These are phyloP conservation scores for Ceyx cyanopectus DNA, from an alignment of 2,113 vertebrate species.

Conservation along the genomic window DNA sequence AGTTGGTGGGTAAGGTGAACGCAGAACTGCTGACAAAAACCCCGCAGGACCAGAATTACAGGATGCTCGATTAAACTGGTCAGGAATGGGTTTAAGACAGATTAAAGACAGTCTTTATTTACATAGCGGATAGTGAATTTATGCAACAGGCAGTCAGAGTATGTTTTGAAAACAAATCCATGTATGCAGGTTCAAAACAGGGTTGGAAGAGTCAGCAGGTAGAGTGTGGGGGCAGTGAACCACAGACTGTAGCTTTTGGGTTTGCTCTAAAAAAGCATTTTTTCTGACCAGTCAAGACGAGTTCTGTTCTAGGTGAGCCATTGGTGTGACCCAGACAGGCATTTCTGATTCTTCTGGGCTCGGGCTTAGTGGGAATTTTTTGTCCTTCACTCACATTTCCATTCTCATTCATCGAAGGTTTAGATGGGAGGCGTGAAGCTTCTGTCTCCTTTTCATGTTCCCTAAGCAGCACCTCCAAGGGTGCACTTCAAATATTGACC, in stretches of 20 bases:
- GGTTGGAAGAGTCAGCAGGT: background rate
- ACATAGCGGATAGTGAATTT: constrained; percentile 18
- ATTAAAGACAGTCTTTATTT: constrained; percentile 48
- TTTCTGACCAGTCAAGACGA: background rate
- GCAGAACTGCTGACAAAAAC: background rate
- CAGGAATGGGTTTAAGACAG: constrained; percentile 27
- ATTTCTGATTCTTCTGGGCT: background rate
- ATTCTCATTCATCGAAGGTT: background rate
- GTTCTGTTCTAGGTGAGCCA: background rate
- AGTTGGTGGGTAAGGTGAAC: background rate
- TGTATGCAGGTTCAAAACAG: constrained; percentile 9
- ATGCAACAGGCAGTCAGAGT: constrained; percentile 23
- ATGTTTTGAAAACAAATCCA: constrained; percentile 38
- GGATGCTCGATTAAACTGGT: constrained; percentile 27
- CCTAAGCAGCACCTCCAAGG: background rate
- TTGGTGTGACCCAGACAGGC: background rate
- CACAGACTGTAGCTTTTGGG: background rate
- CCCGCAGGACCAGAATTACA: background rate
- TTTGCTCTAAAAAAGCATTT: background rate
- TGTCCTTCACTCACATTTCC: background rate
- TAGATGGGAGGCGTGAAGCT: background rate
- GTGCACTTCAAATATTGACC: background rate
- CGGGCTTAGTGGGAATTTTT: background rate
- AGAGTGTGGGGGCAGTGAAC: background rate
- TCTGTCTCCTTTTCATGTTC: background rate